Conservation (phyloP, 2,888 invertebrate genomes). For the Nemurella pictetii region DNA sequence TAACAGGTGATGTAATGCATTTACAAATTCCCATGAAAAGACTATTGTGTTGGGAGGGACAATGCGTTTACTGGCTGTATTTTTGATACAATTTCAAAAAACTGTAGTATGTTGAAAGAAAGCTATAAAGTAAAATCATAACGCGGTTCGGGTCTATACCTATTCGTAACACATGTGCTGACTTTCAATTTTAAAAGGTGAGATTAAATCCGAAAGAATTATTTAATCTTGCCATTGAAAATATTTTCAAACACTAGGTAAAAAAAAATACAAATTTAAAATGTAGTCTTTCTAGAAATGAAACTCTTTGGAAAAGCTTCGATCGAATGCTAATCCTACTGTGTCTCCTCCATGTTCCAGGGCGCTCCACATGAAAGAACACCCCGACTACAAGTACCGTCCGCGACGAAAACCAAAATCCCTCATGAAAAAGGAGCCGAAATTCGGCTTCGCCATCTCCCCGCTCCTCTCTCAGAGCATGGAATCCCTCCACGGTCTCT, state of each 20-base stretch:
- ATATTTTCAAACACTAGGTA: too few relatives aligned
- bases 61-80: too few relatives aligned
- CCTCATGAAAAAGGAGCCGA: constrained; percentile 77
- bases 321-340: too few relatives aligned
- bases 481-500: constrained; percentile 48
- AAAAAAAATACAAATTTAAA: not conserved
- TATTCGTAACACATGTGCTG: not conserved
- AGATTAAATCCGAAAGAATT: not conserved
- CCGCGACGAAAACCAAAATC: constrained; percentile 86
- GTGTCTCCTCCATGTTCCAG: too few relatives aligned
- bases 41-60: too few relatives aligned
- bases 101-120: too few relatives aligned
- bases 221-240: too few relatives aligned
- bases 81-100: too few relatives aligned
- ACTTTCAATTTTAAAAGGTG: not conserved
- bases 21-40: too few relatives aligned
- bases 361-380: constrained; percentile 91
- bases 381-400: constrained; percentile 90
- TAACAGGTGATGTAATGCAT: too few relatives aligned
- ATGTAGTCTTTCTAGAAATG: not conserved
- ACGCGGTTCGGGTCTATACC: too few relatives aligned
- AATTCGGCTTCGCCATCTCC: constrained; percentile 65
- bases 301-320: not conserved
- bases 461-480: constrained; percentile 58
- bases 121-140: too few relatives aligned